Base-by-base conservation (phyloP, 2,113 vertebrate genomes). In the Mustelus asterias region DNA sequence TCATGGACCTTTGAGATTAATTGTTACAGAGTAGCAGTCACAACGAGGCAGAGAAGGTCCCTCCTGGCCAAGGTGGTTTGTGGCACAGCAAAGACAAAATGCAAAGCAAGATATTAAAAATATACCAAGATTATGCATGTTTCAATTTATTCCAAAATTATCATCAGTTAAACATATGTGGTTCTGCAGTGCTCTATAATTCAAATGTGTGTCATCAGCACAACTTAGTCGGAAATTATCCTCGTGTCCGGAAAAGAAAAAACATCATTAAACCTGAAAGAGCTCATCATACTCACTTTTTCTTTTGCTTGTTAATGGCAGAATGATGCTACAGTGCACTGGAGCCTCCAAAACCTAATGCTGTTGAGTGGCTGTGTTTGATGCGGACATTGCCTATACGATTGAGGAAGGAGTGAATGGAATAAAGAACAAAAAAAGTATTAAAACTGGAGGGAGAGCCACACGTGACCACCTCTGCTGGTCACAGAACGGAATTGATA, bases 131-230 rank as follows among this genome's bases (percentile, higher is more conserved):
- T 37, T 69, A 69, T 67, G 18, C 26, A 37, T 44, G 65, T 94
- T 94, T 94, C n/a, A 67, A 69, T 69, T 94, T 94, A 41, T 37
- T 69, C 37, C 92, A 69, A 70, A 94, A 44, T 37, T 44, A 69
- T n/a, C 20, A 8, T 41, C 65, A 94, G 26, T 69, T 94, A 69
- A 69, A 37, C 33, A 67, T n/a, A 16, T 94, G 63, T 69, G 65
- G 65, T 94, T 94, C 92, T 69, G 63, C 92, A 44, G 18, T 41
- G 10, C 18, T 90, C 88, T 90, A 60, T 60, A 90, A 90, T 90
- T 60, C 58, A 90, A 90, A 90, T 90, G 88, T 90, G 22, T 90
- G 33, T 90, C 54, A 90, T 90, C 88, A 90, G 88, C 88, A 29
- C 54, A 90, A 90, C 60, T 90, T 58, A 90, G 29, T 48, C 60